These are phyloP conservation scores for Phengaris arion DNA, from an alignment of 2,888 invertebrate species.

Conservation along the genomic window DNA sequence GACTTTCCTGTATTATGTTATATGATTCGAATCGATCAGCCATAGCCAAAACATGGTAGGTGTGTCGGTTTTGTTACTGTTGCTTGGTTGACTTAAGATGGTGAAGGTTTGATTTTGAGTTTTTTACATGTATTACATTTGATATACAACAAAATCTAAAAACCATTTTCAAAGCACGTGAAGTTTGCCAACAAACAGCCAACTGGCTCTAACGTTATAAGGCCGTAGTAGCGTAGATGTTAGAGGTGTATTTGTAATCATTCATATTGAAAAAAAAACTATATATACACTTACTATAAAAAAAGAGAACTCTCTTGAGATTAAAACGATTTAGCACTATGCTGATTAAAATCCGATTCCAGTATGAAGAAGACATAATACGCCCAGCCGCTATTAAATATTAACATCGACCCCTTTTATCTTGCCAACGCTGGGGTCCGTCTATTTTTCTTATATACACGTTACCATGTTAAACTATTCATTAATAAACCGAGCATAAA, in stretches of 20 bases:
- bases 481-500: conserved; percentile 18
- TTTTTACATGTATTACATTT: too few species aligned
- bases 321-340: not conserved
- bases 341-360: conserved; percentile 11
- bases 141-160: not conserved
- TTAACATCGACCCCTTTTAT: conserved; percentile 26
- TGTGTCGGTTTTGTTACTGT: not conserved
- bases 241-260: not conserved
- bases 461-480: conserved; percentile 18
- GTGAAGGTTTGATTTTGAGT: too few species aligned
- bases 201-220: too few species aligned
- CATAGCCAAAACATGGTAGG: not conserved
- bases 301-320: not conserved
- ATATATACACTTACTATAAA: not conserved
- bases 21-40: not conserved
- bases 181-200: not conserved
- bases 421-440: conserved; percentile 8
- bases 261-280: not conserved
- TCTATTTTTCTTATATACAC: conserved; percentile 24
- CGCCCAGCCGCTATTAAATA: conserved; percentile 19
- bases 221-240: too few species aligned
- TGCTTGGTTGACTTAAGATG: not conserved
- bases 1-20: not conserved
- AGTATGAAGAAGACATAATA: conserved; percentile 10
- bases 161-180: not conserved